phyloP scores from a whole-genome alignment of 2,888 invertebrate genomes.

The Drosophila testacea region DNA sequence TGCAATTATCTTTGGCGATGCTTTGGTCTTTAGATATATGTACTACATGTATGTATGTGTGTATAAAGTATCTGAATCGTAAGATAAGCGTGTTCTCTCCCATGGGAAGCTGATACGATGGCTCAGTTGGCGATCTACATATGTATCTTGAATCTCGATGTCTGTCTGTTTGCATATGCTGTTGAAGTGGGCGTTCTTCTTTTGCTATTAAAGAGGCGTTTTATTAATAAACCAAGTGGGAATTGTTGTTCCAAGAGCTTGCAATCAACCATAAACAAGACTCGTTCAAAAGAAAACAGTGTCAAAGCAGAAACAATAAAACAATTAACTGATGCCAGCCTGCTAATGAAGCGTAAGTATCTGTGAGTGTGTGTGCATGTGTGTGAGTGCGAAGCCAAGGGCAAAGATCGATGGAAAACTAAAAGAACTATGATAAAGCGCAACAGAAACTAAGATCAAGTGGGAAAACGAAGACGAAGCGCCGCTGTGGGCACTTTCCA shows the following conservation, averaged over 20 bases:
- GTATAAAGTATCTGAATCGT: background rate
- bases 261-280: constrained; percentile 19
- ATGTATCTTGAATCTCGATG: constrained; percentile 25
- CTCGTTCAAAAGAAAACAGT: constrained; percentile 49
- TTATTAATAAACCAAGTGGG: constrained; percentile 57
- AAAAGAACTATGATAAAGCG: constrained; percentile 31
- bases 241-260: constrained; percentile 42
- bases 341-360: constrained; percentile 62
- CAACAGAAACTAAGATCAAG: constrained; percentile 23
- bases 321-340: constrained; percentile 56
- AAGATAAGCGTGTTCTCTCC: constrained; percentile 19
- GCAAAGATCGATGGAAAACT: constrained; percentile 58
- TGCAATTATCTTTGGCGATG: constrained; percentile 61
- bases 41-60: background rate
- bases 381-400: constrained; percentile 41
- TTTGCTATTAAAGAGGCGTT: constrained; percentile 68
- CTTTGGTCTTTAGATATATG: constrained; percentile 47
- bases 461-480: constrained; percentile 44
- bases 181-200: constrained; percentile 66
- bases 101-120: constrained; percentile 15
- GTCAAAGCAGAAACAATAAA: constrained; percentile 61
- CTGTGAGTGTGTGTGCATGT: background rate
- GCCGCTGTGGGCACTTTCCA: constrained; percentile 59
- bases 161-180: constrained; percentile 38
- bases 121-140: constrained; percentile 30